Base-by-base conservation (phyloP, 2,888 invertebrate genomes). In the Slavum lentiscoides region DNA sequence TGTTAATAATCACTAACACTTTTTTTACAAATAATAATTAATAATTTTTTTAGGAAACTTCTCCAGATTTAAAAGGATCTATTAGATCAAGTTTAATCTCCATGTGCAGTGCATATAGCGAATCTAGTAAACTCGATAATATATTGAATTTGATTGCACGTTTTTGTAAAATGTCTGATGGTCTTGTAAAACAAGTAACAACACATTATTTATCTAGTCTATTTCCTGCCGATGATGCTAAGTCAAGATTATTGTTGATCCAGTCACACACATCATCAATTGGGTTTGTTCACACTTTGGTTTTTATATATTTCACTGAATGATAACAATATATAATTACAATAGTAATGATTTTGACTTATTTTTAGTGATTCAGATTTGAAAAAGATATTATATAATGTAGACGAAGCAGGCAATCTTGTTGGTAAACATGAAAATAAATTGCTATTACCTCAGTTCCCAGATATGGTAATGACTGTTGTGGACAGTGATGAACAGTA, bases 181-280 rank as follows among this genome's bases (percentile, higher is more conserved):
- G n/a, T 13, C 77, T 80, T 80, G n/a, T 80, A 23, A 80, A 70
- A 64, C 77, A 80, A 80, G 77, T 80, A 7, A 80, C 77, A 21
- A 80, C 77, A 23, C 70, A 80, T 64, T 80, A 80, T 80, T 80
- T 80, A n/a, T 80, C 77, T 7, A 4, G 55, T 15, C 11, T 80
- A n/a, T 80, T 72, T 70, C 77, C 77, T 39, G 77, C 70, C 0
- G 70, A 80, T 58, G 77, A 80, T 70, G 77, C 77, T n/a, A 69
- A 30, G 13, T 80, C 77, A 55, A 80, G 77, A 72, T 70, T 80
- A 55, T 72, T 80, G 19, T 55, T 80, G 17, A 80, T 80, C 23
- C 23, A 64, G 15, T 80, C 70, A n/a, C 77, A 70, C 55, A 39
- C 62, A n/a, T 9, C 77, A 37, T 80, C 77, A 39, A 23, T 62